Evolutionary conservation across 2,113 vertebrate species (phyloP).

Genomic region (Taxidea taxus): DNA sequence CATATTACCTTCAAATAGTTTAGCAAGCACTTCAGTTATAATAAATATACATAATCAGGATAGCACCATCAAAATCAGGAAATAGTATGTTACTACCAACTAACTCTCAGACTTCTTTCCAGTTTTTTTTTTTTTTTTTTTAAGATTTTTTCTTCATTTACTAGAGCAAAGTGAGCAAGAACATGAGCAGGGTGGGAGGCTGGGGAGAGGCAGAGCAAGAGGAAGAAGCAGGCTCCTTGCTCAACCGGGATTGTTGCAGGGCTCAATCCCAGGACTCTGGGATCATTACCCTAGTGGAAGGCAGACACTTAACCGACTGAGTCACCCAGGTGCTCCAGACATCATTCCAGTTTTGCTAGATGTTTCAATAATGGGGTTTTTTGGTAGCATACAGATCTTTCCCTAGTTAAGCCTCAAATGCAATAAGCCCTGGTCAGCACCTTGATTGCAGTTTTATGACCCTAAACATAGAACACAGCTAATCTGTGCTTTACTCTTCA

Average conservation of each 20-base stretch:
- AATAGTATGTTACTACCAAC: background rate
- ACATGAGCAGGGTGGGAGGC: too few relatives aligned
- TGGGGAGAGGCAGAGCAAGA: too few relatives aligned
- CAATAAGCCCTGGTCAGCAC: background rate
- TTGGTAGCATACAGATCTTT: background rate
- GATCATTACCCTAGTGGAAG: too few relatives aligned
- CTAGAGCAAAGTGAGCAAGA: background rate
- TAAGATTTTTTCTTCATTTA: background rate
- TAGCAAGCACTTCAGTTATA: background rate
- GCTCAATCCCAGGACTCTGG: too few relatives aligned
- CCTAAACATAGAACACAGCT: background rate
- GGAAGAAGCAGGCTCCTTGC: too few relatives aligned
- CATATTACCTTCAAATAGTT: background rate
- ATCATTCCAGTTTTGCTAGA: background rate
- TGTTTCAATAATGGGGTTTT: background rate
- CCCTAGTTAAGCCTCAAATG: background rate
- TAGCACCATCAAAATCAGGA: background rate
- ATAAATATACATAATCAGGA: background rate
- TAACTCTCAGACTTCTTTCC: background rate
- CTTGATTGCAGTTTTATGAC: background rate
- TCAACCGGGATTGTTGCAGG: too few relatives aligned
- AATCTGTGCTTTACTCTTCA: background rate
- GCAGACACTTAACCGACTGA: too few relatives aligned
- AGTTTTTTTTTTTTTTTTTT: background rate
- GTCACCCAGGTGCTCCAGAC: too few relatives aligned